These are phyloP conservation scores for Rhinoptilus africanus DNA, from an alignment of 2,113 vertebrate genomes.

Conservation along the genomic window DNA sequence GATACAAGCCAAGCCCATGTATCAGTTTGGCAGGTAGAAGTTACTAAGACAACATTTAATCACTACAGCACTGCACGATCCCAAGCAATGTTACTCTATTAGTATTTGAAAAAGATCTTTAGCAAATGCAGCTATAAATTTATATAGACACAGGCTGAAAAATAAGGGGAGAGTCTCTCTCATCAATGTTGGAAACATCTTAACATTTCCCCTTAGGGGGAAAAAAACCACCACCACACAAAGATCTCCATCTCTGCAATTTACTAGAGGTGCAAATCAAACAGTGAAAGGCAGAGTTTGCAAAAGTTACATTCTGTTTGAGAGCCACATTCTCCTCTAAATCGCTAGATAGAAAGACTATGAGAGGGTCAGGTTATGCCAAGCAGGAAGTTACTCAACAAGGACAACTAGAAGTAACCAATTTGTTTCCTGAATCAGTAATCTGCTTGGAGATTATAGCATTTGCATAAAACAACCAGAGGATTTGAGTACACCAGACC, in stretches of 20 bases:
- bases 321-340: background rate
- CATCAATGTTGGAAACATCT: background rate
- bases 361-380: background rate
- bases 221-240: background rate
- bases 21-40: background rate
- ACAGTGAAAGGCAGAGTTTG: background rate
- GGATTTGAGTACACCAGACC: conserved; percentile 8
- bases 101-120: background rate
- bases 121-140: background rate
- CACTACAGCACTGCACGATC: background rate
- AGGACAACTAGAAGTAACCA: background rate
- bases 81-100: background rate
- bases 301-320: background rate
- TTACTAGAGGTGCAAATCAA: background rate
- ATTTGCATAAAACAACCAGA: background rate
- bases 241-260: background rate
- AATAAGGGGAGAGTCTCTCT: background rate
- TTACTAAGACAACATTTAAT: background rate
- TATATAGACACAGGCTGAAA: background rate
- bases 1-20: background rate
- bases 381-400: conserved; percentile 26
- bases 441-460: conserved; percentile 58
- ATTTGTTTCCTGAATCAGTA: conserved; percentile 34
- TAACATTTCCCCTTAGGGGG: background rate
- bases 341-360: background rate